Base-by-base conservation (phyloP, 2,888 invertebrate genomes). In the Ctenicera cuprea region DNA sequence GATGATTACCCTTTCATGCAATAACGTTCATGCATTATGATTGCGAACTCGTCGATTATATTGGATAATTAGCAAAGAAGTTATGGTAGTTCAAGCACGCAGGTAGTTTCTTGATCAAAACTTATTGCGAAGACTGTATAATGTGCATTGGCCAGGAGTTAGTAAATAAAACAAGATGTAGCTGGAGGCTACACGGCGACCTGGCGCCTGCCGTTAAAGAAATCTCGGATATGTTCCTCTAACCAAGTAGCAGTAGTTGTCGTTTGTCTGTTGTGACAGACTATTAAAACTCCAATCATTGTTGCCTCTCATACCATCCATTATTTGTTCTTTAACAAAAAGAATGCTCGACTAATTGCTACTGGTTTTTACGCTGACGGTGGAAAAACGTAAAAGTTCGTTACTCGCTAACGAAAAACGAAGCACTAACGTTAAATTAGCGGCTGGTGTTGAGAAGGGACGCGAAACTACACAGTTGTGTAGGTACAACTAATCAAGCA, bases 181-280 rank as follows among this genome's bases (percentile, higher is more conserved):
- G 82, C 83, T 81, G 72, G 78, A 79, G 82, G 84, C 82, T 78
- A 76, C 81, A 64, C 83, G 82, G 82, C 83, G 79, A 80, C 81
- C 82, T 84, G 85, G 85, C 85, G 85, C 84, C 85, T 84, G 83
- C 85, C 84, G 80, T 26, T 26, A 26, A 83, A 83, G 82, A 81
- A 81, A 81, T 82, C 81, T 80, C 80, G 76, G 50, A 76, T 75
- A 69, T 74, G 76, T 73, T 75, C 71, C 62, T 76, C 68, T 72
- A 70, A 68, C 69, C 65, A 73, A 66, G 67, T 67, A 73, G 74
- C 70, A 75, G 65, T 71, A 67, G 74, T 78, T 79, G 26, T 26
- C 26, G 77, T 76, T 74, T 80, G 77, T 77, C 76, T 64, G 77
- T 76, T 79, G 77, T 78, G 79, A 80, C 77, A 78, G 76, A 76